Conservation (phyloP, 2,888 invertebrate genomes). For the Choristoneura rosaceana region DNA sequence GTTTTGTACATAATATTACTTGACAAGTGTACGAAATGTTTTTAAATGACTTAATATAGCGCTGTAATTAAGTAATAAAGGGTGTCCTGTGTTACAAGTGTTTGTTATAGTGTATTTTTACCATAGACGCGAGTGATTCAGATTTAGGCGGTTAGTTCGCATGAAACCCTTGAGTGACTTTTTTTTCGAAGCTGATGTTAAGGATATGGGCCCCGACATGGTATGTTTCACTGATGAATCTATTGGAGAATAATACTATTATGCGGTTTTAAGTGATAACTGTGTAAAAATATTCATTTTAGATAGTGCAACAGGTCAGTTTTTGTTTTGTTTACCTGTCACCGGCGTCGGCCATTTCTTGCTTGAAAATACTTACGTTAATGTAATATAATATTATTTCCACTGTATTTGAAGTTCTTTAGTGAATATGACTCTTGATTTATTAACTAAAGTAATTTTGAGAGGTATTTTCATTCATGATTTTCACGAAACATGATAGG, state of each 20-base stretch:
- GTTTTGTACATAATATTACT: conserved; percentile 59
- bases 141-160: conserved; percentile 82
- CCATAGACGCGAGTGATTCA: conserved; percentile 74
- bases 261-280: conserved; percentile 77
- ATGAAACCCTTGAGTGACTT: conserved; percentile 89
- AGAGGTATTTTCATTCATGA: conserved; percentile 19
- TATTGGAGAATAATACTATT: conserved; percentile 55
- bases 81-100: conserved; percentile 64
- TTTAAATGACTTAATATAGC: conserved; percentile 57
- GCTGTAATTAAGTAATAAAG: conserved; percentile 53
- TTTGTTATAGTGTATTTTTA: conserved; percentile 66
- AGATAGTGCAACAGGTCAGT: conserved; percentile 85
- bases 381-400: not conserved
- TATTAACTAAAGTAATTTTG: not conserved
- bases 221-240: conserved; percentile 79
- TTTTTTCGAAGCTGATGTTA: conserved; percentile 90
- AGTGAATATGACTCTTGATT: not conserved
- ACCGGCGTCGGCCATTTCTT: conserved; percentile 87
- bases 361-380: conserved; percentile 73
- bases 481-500: not conserved
- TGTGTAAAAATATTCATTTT: conserved; percentile 62
- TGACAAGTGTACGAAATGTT: conserved; percentile 70
- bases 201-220: conserved; percentile 93
- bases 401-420: not conserved
- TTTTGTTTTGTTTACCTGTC: conserved; percentile 87